phyloP scores from a whole-genome alignment of 2,113 vertebrate genomes.

The Propithecus coquereli region DNA sequence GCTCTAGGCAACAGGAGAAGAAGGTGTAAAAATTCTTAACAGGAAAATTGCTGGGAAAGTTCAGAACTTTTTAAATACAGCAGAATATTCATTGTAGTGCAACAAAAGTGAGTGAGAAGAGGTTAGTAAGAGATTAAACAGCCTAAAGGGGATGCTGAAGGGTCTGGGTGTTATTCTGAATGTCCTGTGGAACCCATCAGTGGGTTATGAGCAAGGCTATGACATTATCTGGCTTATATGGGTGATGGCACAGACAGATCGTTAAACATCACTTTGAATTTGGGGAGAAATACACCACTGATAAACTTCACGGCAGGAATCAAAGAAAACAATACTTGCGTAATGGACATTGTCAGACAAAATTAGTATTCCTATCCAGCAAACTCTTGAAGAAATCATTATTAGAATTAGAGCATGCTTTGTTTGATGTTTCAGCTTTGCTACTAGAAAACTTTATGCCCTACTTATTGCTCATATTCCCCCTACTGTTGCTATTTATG shows the following conservation, averaged over 20 bases:
- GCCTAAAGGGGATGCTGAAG: background rate
- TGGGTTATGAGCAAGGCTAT: background rate
- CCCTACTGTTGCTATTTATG: background rate
- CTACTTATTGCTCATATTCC: background rate
- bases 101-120: background rate
- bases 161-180: background rate
- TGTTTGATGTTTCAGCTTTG: background rate
- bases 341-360: background rate
- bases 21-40: background rate
- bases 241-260: background rate
- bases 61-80: background rate
- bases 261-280: background rate
- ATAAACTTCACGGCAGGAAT: background rate
- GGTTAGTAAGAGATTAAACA: background rate
- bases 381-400: background rate
- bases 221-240: background rate
- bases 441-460: background rate
- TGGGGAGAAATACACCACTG: background rate
- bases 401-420: background rate
- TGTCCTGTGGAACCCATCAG: background rate
- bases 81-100: background rate
- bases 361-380: accelerated
- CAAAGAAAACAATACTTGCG: background rate
- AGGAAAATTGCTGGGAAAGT: background rate
- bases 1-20: background rate